Conservation (phyloP, 2,797 vertebrate species). For the Onychomys leucogaster region DNA sequence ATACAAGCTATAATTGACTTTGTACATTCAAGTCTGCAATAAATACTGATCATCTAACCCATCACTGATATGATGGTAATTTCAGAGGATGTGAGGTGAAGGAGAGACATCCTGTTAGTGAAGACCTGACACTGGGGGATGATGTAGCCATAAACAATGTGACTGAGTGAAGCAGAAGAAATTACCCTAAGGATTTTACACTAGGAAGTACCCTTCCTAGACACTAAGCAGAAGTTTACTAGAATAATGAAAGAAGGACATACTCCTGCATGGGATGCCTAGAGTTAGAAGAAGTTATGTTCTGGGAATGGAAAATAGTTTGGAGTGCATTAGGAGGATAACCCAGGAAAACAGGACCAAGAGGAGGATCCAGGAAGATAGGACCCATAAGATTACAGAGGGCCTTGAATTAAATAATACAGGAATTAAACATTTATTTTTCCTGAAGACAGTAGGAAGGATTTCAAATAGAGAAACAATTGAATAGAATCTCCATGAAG, state of each 20-base stretch:
- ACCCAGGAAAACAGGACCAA: background rate
- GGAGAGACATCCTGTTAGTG: background rate
- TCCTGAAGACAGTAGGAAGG: background rate
- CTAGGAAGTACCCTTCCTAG: background rate
- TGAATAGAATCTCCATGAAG: background rate
- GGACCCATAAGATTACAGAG: background rate
- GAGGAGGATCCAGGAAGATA: background rate
- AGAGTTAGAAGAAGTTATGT: background rate
- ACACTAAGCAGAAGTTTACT: background rate
- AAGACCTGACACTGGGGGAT: background rate
- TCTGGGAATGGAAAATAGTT: background rate
- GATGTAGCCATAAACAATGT: background rate
- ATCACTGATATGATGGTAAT: conserved; percentile 7
- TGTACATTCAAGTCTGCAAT: background rate
- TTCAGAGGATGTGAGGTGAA: conserved; percentile 4
- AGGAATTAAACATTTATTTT: background rate
- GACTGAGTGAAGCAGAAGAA: background rate
- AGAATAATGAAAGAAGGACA: background rate
- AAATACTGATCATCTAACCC: background rate
- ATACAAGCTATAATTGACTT: background rate
- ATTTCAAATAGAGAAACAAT: conserved; percentile 24
- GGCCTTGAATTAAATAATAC: background rate
- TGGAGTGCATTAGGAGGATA: background rate
- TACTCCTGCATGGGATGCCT: background rate
- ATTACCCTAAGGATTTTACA: background rate